phyloP scores from a whole-genome alignment of 2,113 vertebrate genomes.

The Onychostruthus taczanowskii region DNA sequence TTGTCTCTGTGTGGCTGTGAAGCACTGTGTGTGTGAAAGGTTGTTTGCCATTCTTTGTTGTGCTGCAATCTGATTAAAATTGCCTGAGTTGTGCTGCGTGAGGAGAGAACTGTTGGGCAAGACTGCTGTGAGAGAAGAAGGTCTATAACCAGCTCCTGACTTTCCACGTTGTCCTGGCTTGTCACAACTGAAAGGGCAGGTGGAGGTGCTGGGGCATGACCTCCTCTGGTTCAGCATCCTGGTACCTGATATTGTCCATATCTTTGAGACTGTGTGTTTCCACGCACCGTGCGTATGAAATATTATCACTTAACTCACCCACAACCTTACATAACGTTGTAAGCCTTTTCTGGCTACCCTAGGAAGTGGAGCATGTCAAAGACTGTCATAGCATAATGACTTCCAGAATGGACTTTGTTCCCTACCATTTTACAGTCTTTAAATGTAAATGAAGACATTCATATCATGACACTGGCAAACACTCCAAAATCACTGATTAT shows the following conservation, averaged over 20 bases:
- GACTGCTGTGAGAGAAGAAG: not conserved
- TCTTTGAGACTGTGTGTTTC: not conserved
- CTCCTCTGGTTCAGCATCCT: not conserved
- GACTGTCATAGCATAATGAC: not conserved
- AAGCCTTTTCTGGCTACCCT: not conserved
- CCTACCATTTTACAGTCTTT: not conserved
- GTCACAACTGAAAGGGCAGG: not conserved
- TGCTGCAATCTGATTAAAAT: not conserved
- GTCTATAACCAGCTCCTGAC: not conserved
- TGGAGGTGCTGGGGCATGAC: not conserved
- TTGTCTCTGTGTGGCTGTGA: not conserved
- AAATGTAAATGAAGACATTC: not conserved
- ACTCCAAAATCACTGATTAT: not conserved
- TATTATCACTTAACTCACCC: not conserved
- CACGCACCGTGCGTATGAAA: not conserved
- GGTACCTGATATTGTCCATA: not conserved
- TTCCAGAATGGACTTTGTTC: not conserved
- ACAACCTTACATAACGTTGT: not conserved
- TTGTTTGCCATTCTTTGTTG: not conserved
- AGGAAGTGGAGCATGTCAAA: not conserved
- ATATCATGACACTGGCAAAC: not conserved
- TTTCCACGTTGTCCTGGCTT: rapidly evolving
- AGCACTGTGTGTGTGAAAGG: not conserved
- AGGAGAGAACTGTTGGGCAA: not conserved
- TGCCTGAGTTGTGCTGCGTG: not conserved